phyloP scores from a whole-genome alignment of 2,888 invertebrate genomes.

The Thereva nobilitata region DNA sequence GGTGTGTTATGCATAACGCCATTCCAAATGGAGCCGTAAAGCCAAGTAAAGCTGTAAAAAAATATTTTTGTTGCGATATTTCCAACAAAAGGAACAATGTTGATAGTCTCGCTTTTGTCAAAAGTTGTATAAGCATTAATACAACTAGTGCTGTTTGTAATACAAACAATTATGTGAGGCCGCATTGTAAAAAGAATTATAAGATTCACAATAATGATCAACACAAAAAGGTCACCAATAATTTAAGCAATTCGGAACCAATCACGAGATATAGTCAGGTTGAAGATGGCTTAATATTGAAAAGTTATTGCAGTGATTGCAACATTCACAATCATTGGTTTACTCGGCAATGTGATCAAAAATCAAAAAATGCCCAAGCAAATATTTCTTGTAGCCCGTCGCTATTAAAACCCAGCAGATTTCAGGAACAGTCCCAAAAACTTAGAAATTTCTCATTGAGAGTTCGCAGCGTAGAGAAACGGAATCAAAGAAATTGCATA shows the following conservation, averaged over 20 bases:
- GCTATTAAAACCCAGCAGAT: constrained; percentile 55
- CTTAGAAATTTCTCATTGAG: constrained; percentile 56
- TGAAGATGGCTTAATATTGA: constrained; percentile 48
- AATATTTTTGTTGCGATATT: constrained; percentile 9
- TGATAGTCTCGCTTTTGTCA: constrained; percentile 25
- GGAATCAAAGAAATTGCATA: constrained; percentile 51
- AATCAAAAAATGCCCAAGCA: constrained; percentile 56
- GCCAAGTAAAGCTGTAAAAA: constrained; percentile 25
- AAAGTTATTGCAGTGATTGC: constrained; percentile 56
- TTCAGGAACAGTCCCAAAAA: constrained; percentile 57
- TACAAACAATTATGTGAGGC: constrained; percentile 44
- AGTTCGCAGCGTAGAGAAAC: constrained; percentile 47
- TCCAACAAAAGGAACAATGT: no score
- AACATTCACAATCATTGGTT: constrained; percentile 47
- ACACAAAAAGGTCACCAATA: constrained; percentile 45
- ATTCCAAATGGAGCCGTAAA: constrained; percentile 37
- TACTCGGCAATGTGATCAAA: constrained; percentile 49
- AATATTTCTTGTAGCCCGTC: constrained; percentile 57
- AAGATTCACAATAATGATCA: constrained; percentile 44
- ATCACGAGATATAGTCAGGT: constrained; percentile 47
- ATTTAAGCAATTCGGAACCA: constrained; percentile 50
- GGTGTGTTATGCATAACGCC: constrained; percentile 38
- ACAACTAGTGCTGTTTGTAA: constrained; percentile 44
- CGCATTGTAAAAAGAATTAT: constrained; percentile 41
- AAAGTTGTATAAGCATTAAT: constrained; percentile 30